phyloP scores from a whole-genome alignment of 2,797 vertebrate species.

The Neopelma chrysocephalum region DNA sequence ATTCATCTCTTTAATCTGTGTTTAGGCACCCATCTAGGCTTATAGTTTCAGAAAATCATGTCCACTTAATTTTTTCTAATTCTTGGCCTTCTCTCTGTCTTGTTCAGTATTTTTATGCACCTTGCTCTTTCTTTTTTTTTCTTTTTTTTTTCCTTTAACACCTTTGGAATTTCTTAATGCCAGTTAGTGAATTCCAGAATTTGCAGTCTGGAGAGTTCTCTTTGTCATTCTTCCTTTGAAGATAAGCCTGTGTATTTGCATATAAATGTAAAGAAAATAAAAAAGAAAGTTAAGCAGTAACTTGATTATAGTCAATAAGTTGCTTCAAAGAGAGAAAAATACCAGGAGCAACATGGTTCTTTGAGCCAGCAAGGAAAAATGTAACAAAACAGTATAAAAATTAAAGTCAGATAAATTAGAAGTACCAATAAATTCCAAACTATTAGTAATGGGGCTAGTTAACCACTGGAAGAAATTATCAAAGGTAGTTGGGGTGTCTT shows the following conservation, averaged over 20 bases:
- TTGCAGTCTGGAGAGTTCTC: neutral
- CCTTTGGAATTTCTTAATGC: neutral
- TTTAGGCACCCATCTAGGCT: neutral
- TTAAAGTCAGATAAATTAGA: neutral
- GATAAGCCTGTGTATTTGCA: neutral
- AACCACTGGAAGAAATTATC: neutral
- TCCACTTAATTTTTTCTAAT: neutral
- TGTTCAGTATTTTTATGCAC: neutral
- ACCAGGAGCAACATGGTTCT: neutral
- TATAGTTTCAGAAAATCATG: neutral
- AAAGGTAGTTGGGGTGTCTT: neutral
- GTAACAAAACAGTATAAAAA: neutral
- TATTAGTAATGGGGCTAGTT: neutral
- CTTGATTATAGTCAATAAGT: neutral
- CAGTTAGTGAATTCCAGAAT: neutral
- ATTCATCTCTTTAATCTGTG: neutral
- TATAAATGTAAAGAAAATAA: neutral
- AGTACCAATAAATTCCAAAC: neutral
- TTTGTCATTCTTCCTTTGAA: neutral
- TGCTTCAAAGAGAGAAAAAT: neutral
- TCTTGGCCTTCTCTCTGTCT: neutral
- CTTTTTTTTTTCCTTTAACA: neutral
- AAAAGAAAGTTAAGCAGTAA: neutral
- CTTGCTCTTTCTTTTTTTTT: accelerated
- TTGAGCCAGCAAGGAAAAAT: neutral